Evolutionary conservation across 2,113 vertebrate genomes (phyloP).

Genomic region (Myiopsitta monachus): DNA sequence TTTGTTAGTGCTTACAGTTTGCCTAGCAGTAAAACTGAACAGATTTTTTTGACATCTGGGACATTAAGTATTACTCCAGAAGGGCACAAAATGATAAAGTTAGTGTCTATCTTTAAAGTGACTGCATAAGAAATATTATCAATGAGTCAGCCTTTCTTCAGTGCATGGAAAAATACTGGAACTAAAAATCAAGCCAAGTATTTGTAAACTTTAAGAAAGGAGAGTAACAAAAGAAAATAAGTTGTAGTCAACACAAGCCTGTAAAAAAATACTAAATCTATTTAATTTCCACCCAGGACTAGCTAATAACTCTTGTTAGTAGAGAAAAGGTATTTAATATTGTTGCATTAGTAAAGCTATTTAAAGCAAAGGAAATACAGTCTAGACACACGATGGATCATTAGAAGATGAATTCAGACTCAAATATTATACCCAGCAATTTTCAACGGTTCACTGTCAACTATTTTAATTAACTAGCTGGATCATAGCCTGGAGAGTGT

Average conservation of each 20-base stretch:
- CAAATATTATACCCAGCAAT: not conserved
- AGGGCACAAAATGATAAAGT: not conserved
- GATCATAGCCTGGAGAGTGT: not conserved
- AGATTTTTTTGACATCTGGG: not conserved
- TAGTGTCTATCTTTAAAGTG: not conserved
- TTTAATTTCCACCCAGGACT: not conserved
- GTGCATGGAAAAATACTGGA: constrained; percentile 39
- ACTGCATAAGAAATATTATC: not conserved
- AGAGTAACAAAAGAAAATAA: not conserved
- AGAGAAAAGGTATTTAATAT: not conserved
- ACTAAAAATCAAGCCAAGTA: not conserved
- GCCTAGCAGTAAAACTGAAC: not conserved
- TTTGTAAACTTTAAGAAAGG: not conserved
- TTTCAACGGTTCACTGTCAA: not conserved
- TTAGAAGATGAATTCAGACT: not conserved
- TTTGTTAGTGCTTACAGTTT: not conserved
- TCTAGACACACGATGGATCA: not conserved
- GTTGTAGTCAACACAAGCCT: not conserved
- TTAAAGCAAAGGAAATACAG: not conserved
- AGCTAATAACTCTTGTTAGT: not conserved
- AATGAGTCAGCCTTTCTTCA: not conserved
- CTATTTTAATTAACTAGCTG: not conserved
- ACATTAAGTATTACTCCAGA: not conserved
- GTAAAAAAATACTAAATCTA: not conserved
- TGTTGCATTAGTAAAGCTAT: not conserved